Evolutionary conservation across 1,140 invertebrate genomes (phyloP), one percentile per base, ranked within the genome.

Genomic region (Stegodyphus mimosarum): DNA sequence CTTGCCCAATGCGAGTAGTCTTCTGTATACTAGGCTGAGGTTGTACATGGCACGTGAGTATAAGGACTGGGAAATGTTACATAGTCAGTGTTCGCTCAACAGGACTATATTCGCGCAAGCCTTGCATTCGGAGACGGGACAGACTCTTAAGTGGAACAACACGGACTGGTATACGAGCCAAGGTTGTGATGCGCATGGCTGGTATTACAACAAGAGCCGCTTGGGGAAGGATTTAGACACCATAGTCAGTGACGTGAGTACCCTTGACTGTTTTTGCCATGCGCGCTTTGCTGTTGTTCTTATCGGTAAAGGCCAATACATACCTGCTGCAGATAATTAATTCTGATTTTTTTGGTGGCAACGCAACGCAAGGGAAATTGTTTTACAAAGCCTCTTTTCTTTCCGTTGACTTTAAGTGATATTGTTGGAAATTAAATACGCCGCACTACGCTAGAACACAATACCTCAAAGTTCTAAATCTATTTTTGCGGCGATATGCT

Each of bases 81-180:
- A 78, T 49, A 78, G 74, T 17, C 83, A 86, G 75, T 86, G 83
- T n/a, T 48, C 66, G 2, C 9, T 86, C 33, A 86, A 86, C 69
- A 63, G 67, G 48, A 86, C 83, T 4, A 60, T 86, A 15, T 78
- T 48, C 50, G 74, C 52, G 5, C 73, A 78, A 50, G 83, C 64
- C 15, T 50, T 86, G n/a, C 73, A 63, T 11, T 67, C 70, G 10
- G 83, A 86, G 18, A 13, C 60, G 3, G 83, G 83, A 4, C 48
- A 49, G 6, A 15, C 9, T 5, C 17, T 86, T 13, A 15, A 18
- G 13, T 77, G 74, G 83, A 86, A 86, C 64, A 66, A 33, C 15
- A 67, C 63, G 7, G 15, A 53, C 2, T n/a, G 6, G 33, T n/a
- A 15, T 15, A 33, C 33, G 33, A 33, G 33, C 3, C 33, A 33